These are phyloP conservation scores for Hippopotamyrus pictus DNA, from an alignment of 2,797 vertebrate species.

Conservation along the genomic window DNA sequence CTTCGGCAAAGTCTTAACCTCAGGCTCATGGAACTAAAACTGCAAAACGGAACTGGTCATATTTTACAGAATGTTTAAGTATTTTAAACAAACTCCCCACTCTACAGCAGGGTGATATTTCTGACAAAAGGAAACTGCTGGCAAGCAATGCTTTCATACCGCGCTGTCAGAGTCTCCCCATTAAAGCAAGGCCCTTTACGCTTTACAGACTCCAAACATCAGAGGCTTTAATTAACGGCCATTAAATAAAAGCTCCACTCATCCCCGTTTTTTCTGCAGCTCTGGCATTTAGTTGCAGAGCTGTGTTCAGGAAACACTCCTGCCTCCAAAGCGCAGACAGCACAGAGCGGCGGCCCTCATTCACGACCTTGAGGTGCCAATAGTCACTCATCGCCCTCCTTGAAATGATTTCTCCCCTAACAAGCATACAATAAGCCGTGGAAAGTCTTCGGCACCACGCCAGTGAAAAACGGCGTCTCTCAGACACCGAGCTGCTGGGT, in stretches of 20 bases:
- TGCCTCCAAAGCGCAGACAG: neutral
- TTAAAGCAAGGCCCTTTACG: neutral
- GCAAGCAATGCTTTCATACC: neutral
- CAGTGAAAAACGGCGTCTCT: neutral
- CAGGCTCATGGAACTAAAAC: neutral
- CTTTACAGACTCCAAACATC: neutral
- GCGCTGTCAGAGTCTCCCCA: neutral
- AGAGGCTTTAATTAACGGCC: neutral
- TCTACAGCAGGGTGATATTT: neutral
- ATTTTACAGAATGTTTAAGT: neutral
- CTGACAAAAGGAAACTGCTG: neutral
- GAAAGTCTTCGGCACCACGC: neutral
- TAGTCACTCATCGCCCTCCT: neutral
- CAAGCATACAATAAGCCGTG: neutral
- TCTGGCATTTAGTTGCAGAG: neutral
- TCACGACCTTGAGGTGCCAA: neutral
- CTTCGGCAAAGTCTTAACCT: conserved; percentile 18
- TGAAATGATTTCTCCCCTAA: neutral
- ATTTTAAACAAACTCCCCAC: neutral
- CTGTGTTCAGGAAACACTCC: neutral
- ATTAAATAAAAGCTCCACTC: neutral
- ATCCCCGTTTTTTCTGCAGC: neutral
- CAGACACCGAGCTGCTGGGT: neutral
- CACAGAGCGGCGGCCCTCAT: neutral
- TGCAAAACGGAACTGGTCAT: conserved; percentile 3